Evolutionary conservation across 2,888 invertebrate species (phyloP).

Genomic region (Sesia bembeciformis): DNA sequence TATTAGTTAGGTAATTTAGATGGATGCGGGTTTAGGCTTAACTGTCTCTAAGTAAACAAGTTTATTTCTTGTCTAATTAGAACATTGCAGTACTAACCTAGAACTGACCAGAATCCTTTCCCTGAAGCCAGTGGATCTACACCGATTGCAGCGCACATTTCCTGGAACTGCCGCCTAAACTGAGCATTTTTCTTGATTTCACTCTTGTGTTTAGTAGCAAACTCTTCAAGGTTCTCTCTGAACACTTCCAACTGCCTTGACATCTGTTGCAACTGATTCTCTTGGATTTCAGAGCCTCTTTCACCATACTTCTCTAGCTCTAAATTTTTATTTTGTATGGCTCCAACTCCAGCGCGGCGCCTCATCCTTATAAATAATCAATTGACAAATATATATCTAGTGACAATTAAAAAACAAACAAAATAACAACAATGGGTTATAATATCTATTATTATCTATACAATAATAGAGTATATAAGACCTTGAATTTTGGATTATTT

Average conservation of each 20-base stretch:
- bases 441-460: no score
- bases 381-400: neutral
- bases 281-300: constrained; percentile 93
- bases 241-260: constrained; percentile 95
- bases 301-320: constrained; percentile 93
- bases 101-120: constrained; percentile 98
- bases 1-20: no score
- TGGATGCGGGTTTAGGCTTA: no score
- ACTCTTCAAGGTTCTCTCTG: constrained; percentile 92
- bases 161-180: constrained; percentile 96
- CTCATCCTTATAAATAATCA: constrained; percentile 73
- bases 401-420: neutral
- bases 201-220: constrained; percentile 94
- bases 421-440: neutral
- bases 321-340: constrained; percentile 89
- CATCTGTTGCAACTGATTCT: constrained; percentile 94
- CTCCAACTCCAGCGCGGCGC: constrained; percentile 88
- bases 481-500: no score
- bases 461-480: no score
- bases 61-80: no score
- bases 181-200: constrained; percentile 96
- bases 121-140: constrained; percentile 98
- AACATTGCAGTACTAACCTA: constrained; percentile 59
- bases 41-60: no score
- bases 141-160: constrained; percentile 99